These are phyloP conservation scores for Paramormyrops kingsleyae DNA, from an alignment of 2,113 vertebrate genomes.

Conservation along the genomic window DNA sequence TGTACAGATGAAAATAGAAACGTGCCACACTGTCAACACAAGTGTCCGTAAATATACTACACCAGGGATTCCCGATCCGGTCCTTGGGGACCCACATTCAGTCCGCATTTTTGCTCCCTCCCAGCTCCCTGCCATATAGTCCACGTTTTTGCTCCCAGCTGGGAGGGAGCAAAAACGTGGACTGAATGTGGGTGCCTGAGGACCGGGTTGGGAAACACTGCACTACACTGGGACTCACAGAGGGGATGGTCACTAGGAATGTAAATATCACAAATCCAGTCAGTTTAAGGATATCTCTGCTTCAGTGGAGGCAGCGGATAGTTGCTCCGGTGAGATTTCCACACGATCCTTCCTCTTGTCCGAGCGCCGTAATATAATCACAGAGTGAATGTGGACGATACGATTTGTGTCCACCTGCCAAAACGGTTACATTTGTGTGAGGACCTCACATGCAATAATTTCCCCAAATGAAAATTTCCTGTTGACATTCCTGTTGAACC, in stretches of 20 bases:
- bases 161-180: too few relatives aligned
- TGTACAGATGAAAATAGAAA: neutral
- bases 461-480: neutral
- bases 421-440: neutral
- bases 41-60: neutral
- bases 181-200: too few relatives aligned
- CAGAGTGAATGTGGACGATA: conserved; percentile 89
- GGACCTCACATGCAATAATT: neutral
- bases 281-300: conserved; percentile 82
- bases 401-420: conserved; percentile 66
- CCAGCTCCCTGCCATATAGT: too few relatives aligned
- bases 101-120: neutral
- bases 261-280: neutral
- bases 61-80: neutral
- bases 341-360: conserved; percentile 96
- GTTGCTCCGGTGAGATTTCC: conserved; percentile 95
- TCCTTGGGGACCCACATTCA: neutral
- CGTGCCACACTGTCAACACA: neutral
- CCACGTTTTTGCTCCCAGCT: too few relatives aligned
- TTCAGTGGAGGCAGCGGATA: conserved; percentile 91
- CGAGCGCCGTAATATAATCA: conserved; percentile 91
- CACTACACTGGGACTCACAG: neutral
- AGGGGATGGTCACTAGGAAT: neutral
- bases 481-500: neutral
- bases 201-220: neutral